These are phyloP conservation scores for Dryadula phaetusa DNA, from an alignment of 2,888 invertebrate genomes.

Conservation along the genomic window DNA sequence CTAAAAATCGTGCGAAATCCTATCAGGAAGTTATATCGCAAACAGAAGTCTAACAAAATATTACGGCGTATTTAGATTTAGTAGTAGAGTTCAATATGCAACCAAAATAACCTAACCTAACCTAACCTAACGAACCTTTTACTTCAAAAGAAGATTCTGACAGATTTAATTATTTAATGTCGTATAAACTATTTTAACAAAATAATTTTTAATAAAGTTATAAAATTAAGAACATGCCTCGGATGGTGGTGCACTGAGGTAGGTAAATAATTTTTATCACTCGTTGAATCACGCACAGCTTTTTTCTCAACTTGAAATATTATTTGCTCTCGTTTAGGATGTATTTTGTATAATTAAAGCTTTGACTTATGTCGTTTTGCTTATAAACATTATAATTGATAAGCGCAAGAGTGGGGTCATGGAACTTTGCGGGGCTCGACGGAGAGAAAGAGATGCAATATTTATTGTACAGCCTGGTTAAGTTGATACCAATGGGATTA, in stretches of 20 bases:
- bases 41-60: no score
- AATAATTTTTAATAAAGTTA: slow-evolving; percentile 6
- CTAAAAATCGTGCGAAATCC: no score
- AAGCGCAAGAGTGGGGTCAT: slow-evolving; percentile 78
- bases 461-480: slow-evolving; percentile 47
- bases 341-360: slow-evolving; percentile 33
- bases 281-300: slow-evolving; percentile 41
- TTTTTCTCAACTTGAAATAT: slow-evolving; percentile 37
- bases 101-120: no score
- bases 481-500: slow-evolving; percentile 46
- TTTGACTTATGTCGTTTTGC: slow-evolving; percentile 57
- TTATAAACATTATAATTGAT: slow-evolving; percentile 60
- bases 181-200: not conserved
- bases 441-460: slow-evolving; percentile 51
- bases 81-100: no score
- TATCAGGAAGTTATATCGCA: no score
- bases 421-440: slow-evolving; percentile 70
- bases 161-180: not conserved
- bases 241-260: slow-evolving; percentile 46
- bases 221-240: slow-evolving; percentile 30
- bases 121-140: no score
- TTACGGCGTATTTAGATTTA: no score
- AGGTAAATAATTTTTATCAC: slow-evolving; percentile 61
- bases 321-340: slow-evolving; percentile 31
- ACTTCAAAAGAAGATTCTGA: no score